These are phyloP conservation scores for Tetrax tetrax DNA, from an alignment of 2,113 vertebrate species.

Conservation along the genomic window DNA sequence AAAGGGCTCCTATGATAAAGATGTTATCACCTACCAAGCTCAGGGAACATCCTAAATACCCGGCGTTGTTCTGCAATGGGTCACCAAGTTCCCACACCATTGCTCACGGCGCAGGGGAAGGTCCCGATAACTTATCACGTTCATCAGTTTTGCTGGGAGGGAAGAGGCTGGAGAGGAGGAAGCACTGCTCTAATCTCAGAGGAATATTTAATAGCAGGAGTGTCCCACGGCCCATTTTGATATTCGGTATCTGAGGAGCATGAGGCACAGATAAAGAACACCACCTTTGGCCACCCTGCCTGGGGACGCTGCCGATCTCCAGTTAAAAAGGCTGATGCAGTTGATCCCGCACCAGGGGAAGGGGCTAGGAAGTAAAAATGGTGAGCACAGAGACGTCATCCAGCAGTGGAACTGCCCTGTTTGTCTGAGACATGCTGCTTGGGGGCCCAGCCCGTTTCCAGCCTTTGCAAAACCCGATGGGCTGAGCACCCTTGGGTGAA, in stretches of 20 bases:
- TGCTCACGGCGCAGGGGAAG: not conserved
- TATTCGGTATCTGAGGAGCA: not conserved
- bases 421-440: not conserved
- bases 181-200: not conserved
- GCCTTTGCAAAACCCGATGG: rapidly evolving
- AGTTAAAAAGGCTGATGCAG: not conserved
- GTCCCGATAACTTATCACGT: not conserved
- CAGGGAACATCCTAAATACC: not conserved
- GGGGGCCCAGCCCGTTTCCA: not conserved
- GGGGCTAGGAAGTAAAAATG: not conserved
- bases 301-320: not conserved
- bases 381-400: not conserved
- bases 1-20: slow-evolving; percentile 4
- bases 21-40: not conserved
- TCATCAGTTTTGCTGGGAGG: not conserved
- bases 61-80: not conserved
- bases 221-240: not conserved
- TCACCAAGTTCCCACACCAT: not conserved
- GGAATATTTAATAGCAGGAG: not conserved
- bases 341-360: not conserved
- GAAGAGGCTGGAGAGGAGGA: not conserved
- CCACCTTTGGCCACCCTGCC: slow-evolving; percentile 50
- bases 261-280: not conserved
- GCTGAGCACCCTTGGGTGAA: rapidly evolving
- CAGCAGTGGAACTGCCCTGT: not conserved